Conservation (phyloP, 2,113 vertebrate species). For the Engraulis encrasicolus region DNA sequence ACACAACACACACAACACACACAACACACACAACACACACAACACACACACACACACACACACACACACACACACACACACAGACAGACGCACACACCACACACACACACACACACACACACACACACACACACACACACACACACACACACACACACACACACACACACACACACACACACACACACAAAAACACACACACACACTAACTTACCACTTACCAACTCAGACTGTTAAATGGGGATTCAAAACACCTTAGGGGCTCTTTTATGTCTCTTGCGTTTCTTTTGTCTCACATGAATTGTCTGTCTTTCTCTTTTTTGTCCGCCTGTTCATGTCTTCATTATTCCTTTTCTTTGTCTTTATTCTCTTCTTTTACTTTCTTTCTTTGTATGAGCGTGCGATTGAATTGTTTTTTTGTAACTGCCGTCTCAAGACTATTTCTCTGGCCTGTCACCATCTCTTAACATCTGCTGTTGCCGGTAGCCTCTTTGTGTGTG, state of each 20-base stretch:
- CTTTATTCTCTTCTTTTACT: not conserved
- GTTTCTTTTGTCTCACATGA: not conserved
- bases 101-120: not conserved
- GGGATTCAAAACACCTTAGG: not conserved
- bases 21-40: too few species aligned
- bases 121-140: slow-evolving; percentile 2
- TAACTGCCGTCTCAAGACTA: not conserved
- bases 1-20: too few species aligned
- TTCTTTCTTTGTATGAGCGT: not conserved
- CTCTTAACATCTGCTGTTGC: not conserved
- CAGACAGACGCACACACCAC: not conserved
- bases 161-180: too few species aligned
- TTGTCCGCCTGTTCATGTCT: too few species aligned
- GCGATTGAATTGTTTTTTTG: not conserved
- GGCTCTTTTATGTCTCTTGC: slow-evolving; percentile 31
- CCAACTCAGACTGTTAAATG: slow-evolving; percentile 27
- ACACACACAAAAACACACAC: not conserved
- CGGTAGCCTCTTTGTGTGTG: not conserved
- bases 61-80: slow-evolving; percentile 24
- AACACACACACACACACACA: not conserved
- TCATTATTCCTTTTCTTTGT: too few species aligned
- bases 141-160: not conserved
- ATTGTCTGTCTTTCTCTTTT: too few species aligned
- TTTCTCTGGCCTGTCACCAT: too few species aligned
- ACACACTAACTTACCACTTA: slow-evolving; percentile 28